Evolutionary conservation across 2,888 invertebrate species (phyloP).

Genomic region (Pomacea canaliculata): DNA sequence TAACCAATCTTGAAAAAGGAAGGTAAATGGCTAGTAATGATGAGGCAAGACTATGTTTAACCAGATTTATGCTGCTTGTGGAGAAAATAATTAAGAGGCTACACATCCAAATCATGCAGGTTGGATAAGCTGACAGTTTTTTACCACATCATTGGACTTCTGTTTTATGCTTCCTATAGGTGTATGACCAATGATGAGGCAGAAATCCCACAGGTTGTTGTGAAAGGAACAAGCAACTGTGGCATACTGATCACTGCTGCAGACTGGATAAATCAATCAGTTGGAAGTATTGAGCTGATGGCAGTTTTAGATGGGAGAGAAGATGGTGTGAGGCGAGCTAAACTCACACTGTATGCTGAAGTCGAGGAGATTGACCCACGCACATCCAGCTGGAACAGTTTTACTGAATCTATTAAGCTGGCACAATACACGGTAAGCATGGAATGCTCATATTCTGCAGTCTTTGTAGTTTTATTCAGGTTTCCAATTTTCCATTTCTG

Average conservation of each 20-base stretch:
- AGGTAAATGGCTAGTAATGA: too few species aligned
- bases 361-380: neutral
- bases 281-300: neutral
- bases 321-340: neutral
- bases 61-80: too few species aligned
- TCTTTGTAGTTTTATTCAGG: neutral
- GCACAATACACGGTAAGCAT: constrained; percentile 3
- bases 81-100: too few species aligned
- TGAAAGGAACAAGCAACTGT: neutral
- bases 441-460: neutral
- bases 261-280: neutral
- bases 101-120: too few species aligned
- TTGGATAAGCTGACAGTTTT: too few species aligned
- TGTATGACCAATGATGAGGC: neutral
- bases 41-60: too few species aligned
- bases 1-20: too few species aligned
- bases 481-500: neutral
- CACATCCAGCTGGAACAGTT: neutral
- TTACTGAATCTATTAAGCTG: neutral
- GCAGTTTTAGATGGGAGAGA: constrained; percentile 8
- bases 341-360: neutral
- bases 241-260: neutral
- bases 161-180: neutral
- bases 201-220: constrained; percentile 13
- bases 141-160: too few species aligned